Base-by-base conservation (phyloP, 2,797 vertebrate species). In the Ataeniobius toweri region DNA sequence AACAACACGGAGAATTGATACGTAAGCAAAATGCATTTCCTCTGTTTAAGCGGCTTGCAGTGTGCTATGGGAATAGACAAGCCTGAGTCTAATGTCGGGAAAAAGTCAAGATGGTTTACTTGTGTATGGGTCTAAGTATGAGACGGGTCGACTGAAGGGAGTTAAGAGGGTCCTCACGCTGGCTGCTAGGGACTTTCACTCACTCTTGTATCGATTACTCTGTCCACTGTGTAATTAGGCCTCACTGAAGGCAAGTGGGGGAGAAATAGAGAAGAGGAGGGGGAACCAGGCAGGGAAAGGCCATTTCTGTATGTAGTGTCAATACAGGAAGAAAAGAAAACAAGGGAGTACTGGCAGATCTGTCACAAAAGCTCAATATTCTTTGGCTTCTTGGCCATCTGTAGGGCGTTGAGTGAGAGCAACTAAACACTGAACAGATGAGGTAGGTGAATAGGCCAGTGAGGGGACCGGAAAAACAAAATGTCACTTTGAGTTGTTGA, bases 171-270 rank as follows among this genome's bases (percentile, higher is more conserved):
- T 86, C 86, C 87, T 91, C 88, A 41, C 53, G 77, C 85, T 78
- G 88, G 86, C 91, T 92, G 87, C 89, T 91, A 82, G 89, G 92
- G 90, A 92, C 92, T 90, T 93, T 94, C 86, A 90, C 88, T 93
- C 90, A 91, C 89, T 91, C 80, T 87, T 85, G 76, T 92, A 94
- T 94, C 67, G 93, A 94, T 94, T 92, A 86, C 82, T 86, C 90
- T 92, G 91, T 93, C 94, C 91, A 83, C 85, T 80, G 72, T 85
- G 90, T 95, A 94, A 94, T 94, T 94, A 94, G 91, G 88, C 92
- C 88, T 89, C 75, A 53, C 85, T 90, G 85, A 94, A 92, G 91
- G 91, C 83, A 80, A 87, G 88, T 76, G 85, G 71, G 78, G 82
- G 73, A 89, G 82, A 85, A 86, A 87, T 69, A 85, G 86, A 80